phyloP scores from a whole-genome alignment of 1,140 invertebrate species.

The Brachionus manjavacas region DNA sequence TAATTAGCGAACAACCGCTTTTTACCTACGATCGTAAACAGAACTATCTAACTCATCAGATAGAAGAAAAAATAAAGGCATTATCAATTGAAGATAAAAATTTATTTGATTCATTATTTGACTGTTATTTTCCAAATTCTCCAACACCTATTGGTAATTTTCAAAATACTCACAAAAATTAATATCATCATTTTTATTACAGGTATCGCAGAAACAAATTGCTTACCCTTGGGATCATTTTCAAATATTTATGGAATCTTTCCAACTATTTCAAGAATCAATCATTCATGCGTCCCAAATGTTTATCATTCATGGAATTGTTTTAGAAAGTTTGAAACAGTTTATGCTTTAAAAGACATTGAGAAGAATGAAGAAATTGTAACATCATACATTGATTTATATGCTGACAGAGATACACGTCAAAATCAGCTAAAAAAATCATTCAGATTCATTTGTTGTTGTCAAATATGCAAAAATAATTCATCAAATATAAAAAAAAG shows the following conservation, averaged over 20 bases:
- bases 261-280: neutral
- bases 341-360: conserved; percentile 15
- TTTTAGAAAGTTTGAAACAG: neutral
- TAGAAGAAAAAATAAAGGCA: neutral
- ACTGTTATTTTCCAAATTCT: neutral
- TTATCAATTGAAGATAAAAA: conserved; percentile 19
- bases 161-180: neutral
- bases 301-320: conserved; percentile 17
- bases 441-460: neutral
- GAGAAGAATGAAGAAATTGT: conserved; percentile 13
- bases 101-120: neutral
- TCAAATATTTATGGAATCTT: neutral
- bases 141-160: neutral
- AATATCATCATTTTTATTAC: neutral
- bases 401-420: neutral
- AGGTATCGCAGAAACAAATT: conserved; percentile 23
- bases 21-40: neutral
- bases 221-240: neutral
- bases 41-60: neutral
- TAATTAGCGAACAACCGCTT: conserved; percentile 8
- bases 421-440: conserved; percentile 3
- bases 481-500: neutral
- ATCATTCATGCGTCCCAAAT: conserved; percentile 18
- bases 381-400: conserved; percentile 12
- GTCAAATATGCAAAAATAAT: neutral